These are phyloP conservation scores for Pogonophryne albipinna DNA, from an alignment of 2,797 vertebrate genomes.

Conservation along the genomic window DNA sequence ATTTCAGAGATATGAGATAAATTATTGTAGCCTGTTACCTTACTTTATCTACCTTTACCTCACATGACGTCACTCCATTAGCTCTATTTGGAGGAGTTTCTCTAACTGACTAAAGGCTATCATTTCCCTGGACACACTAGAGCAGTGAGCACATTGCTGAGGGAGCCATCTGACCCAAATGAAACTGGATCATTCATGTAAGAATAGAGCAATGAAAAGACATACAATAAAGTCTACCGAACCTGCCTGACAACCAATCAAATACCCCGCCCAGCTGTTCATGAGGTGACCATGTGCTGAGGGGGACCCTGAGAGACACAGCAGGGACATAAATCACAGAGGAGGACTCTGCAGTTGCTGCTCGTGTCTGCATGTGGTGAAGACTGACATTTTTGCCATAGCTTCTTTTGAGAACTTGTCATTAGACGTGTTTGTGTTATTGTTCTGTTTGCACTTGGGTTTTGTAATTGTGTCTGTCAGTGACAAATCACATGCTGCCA, in stretches of 20 bases:
- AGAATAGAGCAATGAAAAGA: conserved; percentile 74
- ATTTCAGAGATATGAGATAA: no score
- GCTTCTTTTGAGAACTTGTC: conserved; percentile 61
- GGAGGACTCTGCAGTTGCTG: conserved; percentile 74
- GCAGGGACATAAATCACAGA: conserved; percentile 74
- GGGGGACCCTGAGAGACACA: conserved; percentile 57
- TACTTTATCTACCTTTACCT: not conserved
- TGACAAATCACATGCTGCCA: conserved; percentile 20
- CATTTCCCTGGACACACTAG: conserved; percentile 31
- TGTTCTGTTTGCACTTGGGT: conserved; percentile 61
- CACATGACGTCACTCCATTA: not conserved
- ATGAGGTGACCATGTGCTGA: conserved; percentile 72
- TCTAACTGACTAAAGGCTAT: conserved; percentile 14
- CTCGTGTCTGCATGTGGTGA: conserved; percentile 52
- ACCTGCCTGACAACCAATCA: conserved; percentile 71
- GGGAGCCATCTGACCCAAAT: conserved; percentile 51
- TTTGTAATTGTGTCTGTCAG: conserved; percentile 38
- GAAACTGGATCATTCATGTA: conserved; percentile 72
- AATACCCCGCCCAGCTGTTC: conserved; percentile 80
- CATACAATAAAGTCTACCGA: conserved; percentile 59
- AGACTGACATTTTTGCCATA: conserved; percentile 71
- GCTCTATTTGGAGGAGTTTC: not conserved
- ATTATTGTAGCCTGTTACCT: not conserved
- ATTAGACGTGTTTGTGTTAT: conserved; percentile 62
- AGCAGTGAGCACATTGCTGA: conserved; percentile 22